Conservation (phyloP, 2,888 invertebrate genomes). For the Agrochola lota region DNA sequence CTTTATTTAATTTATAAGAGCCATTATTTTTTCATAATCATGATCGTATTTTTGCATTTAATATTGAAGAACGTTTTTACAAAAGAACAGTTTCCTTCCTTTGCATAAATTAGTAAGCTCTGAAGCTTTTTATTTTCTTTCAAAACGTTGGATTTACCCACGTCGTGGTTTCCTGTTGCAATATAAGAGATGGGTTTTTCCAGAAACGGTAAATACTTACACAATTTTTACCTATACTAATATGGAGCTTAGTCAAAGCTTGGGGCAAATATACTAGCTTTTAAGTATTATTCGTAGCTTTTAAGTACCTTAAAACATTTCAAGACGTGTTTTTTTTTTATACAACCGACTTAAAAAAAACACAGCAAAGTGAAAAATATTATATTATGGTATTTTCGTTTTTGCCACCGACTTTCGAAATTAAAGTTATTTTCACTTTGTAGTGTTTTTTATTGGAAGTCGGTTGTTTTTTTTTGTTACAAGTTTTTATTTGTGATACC, state of each 20-base stretch:
- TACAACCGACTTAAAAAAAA: too few species aligned
- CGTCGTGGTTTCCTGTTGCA: conserved; percentile 19
- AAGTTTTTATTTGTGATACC: too few species aligned
- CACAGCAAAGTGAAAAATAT: too few species aligned
- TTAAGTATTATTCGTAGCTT: not conserved
- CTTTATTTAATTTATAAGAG: not conserved
- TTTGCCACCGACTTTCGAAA: too few species aligned
- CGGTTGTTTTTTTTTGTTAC: too few species aligned
- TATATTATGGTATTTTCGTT: too few species aligned
- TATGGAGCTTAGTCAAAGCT: not conserved
- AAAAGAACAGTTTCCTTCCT: not conserved
- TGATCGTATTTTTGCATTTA: not conserved
- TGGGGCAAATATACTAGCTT: not conserved
- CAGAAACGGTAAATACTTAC: conserved; percentile 6
- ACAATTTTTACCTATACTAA: not conserved
- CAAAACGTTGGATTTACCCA: not conserved
- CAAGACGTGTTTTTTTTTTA: too few species aligned
- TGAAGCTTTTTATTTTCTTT: not conserved
- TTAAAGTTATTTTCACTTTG: too few species aligned
- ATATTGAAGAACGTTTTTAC: not conserved
- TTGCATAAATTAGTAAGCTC: not conserved
- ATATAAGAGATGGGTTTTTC: not conserved
- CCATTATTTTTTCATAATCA: not conserved
- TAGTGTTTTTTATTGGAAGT: too few species aligned
- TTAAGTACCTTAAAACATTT: not conserved